Percentiles rank a stretch among this genome's conserved stretches.
phyloP scores from a whole-genome alignment of 1,140 invertebrate species.

The Solenopsis invicta region DNA sequence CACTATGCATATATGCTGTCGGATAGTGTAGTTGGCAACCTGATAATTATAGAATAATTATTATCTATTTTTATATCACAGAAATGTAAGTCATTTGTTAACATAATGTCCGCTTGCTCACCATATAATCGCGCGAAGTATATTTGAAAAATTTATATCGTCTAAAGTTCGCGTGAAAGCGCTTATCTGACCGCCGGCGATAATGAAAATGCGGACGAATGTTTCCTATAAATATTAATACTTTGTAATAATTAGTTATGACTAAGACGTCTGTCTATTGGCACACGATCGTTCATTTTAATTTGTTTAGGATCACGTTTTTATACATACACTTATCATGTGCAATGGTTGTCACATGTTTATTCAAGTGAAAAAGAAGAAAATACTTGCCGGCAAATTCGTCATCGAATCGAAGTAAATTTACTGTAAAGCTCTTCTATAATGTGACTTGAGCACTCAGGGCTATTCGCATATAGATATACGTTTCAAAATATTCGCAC shows the following conservation, averaged over 20 bases:
- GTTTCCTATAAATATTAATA: conserved; percentile 47
- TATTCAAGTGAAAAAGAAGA: not conserved
- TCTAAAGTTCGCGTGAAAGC: not conserved
- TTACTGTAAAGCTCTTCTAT: not conserved
- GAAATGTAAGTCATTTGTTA: conserved; percentile 20
- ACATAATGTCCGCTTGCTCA: not conserved
- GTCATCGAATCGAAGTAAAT: not conserved
- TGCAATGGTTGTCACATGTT: not conserved
- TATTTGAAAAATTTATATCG: conserved; percentile 3
- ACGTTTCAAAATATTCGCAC: not conserved
- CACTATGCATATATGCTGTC: not conserved
- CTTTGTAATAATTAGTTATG: conserved; percentile 1
- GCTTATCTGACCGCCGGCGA: not conserved
- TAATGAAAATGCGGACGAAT: conserved; percentile 1
- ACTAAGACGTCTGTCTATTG: not conserved
- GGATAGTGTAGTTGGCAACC: not conserved
- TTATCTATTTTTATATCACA: conserved; percentile 50
- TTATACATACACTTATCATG: not conserved
- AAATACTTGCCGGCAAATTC: not conserved
- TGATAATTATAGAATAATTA: conserved; percentile 16
- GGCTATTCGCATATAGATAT: not conserved
- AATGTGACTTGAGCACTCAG: not conserved
- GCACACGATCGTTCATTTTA: not conserved
- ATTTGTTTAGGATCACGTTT: conserved; percentile 6
- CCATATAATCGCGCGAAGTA: not conserved